phyloP scores from a whole-genome alignment of 2,113 vertebrate genomes.

The Nycticryphes semicollaris region DNA sequence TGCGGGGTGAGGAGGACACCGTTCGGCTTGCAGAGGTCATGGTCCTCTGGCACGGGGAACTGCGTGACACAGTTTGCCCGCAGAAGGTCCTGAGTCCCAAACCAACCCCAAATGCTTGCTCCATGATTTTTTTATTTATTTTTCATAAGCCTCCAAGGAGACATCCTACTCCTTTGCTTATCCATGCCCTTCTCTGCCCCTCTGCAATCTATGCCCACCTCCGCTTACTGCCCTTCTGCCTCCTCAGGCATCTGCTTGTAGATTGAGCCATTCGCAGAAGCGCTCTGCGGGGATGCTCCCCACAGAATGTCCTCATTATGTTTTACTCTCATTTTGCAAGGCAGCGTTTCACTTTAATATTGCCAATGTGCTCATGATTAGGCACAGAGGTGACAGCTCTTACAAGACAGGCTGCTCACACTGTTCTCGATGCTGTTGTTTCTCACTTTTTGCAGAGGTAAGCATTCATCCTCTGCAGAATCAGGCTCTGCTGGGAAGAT shows the following conservation, averaged over 20 bases:
- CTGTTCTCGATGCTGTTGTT: not conserved
- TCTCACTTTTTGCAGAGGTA: not conserved
- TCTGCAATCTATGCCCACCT: not conserved
- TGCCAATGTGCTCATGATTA: not conserved
- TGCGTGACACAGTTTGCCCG: rapidly evolving
- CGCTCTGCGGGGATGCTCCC: not conserved
- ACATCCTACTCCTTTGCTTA: not conserved
- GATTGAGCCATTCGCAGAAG: not conserved
- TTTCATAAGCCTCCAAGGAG: not conserved
- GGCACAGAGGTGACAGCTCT: not conserved
- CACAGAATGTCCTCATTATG: not conserved
- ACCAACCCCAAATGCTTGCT: not conserved
- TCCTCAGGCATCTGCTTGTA: not conserved
- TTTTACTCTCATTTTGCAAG: not conserved
- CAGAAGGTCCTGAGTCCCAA: not conserved
- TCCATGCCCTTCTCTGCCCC: not conserved
- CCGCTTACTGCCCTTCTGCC: not conserved
- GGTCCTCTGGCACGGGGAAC: not conserved
- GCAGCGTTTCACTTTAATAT: not conserved
- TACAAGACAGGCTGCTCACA: not conserved
- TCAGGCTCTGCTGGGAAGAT: not conserved
- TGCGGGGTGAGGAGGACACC: rapidly evolving
- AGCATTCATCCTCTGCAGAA: not conserved
- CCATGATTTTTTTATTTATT: not conserved
- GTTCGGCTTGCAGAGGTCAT: not conserved